A percentile compares a stretch with the other conserved stretches of the same genome.
Conservation (phyloP, 2,113 vertebrate species). For the Dicaeum eximium region DNA sequence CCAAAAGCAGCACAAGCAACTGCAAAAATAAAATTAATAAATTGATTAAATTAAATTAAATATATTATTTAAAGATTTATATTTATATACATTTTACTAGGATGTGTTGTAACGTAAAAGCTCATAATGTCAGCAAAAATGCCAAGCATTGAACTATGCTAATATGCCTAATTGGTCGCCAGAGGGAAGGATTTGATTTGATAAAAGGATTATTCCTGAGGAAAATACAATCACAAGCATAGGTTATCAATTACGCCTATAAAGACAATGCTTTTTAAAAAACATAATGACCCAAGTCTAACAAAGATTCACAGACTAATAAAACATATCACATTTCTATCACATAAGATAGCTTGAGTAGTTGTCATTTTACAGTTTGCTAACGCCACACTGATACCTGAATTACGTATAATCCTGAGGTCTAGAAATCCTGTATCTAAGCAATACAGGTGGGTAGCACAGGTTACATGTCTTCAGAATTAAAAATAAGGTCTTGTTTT, state of each 20-base stretch:
- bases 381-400: not conserved
- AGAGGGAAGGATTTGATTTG: not conserved
- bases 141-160: not conserved
- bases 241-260: not conserved
- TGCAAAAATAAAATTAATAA: not conserved
- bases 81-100: not conserved
- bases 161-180: slow-evolving; percentile 2
- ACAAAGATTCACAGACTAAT: not conserved
- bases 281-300: not conserved
- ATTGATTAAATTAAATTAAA: not conserved
- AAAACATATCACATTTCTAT: not conserved
- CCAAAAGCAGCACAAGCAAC: not conserved
- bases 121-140: not conserved
- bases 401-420: not conserved
- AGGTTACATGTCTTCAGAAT: not conserved
- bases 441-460: accelerated
- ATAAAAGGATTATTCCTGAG: not conserved
- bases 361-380: not conserved
- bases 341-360: not conserved
- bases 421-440: too few species aligned
- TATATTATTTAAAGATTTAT: not conserved
- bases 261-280: not conserved
- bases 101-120: not conserved
- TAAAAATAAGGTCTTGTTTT: not conserved
- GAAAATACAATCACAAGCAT: not conserved